phyloP scores from a whole-genome alignment of 2,888 invertebrate genomes.

The Meteorus cinctellus region DNA sequence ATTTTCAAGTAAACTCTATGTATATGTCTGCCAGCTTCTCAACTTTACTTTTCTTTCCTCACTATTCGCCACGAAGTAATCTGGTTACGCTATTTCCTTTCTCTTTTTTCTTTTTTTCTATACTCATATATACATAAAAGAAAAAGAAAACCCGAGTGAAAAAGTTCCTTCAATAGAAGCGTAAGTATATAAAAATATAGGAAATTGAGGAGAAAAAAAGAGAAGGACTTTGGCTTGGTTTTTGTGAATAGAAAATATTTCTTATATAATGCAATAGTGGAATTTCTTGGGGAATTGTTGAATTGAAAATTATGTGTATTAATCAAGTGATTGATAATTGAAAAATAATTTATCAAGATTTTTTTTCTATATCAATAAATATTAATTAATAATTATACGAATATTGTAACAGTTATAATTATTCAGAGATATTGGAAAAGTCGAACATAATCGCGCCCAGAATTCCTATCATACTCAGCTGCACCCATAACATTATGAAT shows the following conservation, averaged over 20 bases:
- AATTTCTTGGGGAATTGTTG: too few relatives aligned
- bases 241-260: too few relatives aligned
- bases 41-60: constrained; percentile 29
- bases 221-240: too few relatives aligned
- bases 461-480: constrained; percentile 45
- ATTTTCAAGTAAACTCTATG: constrained; percentile 39
- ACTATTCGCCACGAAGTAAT: constrained; percentile 21
- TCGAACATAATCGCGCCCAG: constrained; percentile 37
- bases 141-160: neutral
- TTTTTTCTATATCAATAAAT: too few relatives aligned
- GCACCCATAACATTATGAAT: constrained; percentile 18
- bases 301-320: too few relatives aligned
- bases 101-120: constrained; percentile 6
- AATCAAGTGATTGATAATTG: too few relatives aligned
- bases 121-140: neutral
- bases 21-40: constrained; percentile 25
- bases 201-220: neutral
- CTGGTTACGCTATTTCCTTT: constrained; percentile 24
- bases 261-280: too few relatives aligned
- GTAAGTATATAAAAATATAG: neutral
- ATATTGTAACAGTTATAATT: constrained; percentile 30
- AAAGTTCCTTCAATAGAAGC: neutral
- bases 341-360: too few relatives aligned
- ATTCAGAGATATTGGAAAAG: constrained; percentile 39
- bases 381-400: too few relatives aligned